Evolutionary conservation across 2,113 vertebrate species (phyloP).

Genomic region (Paralichthys olivaceus): DNA sequence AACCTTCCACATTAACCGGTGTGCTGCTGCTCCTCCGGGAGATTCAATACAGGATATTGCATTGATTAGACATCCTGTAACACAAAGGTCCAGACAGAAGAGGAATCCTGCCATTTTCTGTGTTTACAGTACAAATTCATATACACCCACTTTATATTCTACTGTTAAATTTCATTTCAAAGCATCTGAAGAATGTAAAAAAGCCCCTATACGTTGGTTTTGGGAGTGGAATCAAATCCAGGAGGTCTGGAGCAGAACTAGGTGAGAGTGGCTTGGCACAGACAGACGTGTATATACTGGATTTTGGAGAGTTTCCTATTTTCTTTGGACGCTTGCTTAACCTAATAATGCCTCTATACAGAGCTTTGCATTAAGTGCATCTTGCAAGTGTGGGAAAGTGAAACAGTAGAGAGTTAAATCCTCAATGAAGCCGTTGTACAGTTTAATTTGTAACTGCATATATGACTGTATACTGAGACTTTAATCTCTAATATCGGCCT

Average conservation of each 20-base stretch:
- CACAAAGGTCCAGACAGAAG: not conserved
- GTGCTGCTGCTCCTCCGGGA: slow-evolving; percentile 7
- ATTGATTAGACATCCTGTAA: slow-evolving; percentile 4
- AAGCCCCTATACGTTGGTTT: not conserved
- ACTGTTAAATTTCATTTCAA: not conserved
- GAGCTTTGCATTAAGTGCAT: not conserved
- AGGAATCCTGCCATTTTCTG: not conserved
- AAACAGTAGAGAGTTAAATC: not conserved
- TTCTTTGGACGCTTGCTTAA: not conserved
- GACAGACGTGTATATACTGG: not conserved
- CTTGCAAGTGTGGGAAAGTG: not conserved
- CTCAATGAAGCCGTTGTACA: not conserved
- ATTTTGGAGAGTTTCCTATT: slow-evolving; percentile 14
- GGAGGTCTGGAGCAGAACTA: not conserved
- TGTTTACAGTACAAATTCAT: not conserved
- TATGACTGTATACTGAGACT: no score
- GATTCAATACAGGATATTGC: not conserved
- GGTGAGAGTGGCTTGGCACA: not conserved
- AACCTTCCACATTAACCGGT: not conserved
- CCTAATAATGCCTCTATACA: not conserved
- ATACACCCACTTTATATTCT: not conserved
- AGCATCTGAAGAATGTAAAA: not conserved
- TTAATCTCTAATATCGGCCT: no score
- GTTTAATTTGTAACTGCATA: no score
- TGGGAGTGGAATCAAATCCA: not conserved